Conservation (phyloP, 2,888 invertebrate genomes). For the Lithophane leautieri region DNA sequence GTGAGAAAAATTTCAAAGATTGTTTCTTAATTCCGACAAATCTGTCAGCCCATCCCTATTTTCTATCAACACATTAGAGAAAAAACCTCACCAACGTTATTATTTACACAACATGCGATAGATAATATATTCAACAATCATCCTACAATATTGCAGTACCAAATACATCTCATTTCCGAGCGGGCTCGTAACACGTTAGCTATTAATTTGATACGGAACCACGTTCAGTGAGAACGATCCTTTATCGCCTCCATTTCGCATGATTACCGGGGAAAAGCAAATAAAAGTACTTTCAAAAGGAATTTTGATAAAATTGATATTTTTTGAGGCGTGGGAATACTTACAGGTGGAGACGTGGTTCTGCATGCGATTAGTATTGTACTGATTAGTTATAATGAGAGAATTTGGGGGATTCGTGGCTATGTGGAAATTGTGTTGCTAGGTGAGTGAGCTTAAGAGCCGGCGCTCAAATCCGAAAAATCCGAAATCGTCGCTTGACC, state of each 20-base stretch:
- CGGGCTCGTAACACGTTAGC: slow-evolving; percentile 1
- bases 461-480: too few species aligned
- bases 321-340: slow-evolving; percentile 27
- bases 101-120: slow-evolving; percentile 34
- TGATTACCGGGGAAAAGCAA: slow-evolving; percentile 39
- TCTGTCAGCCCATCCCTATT: neutral
- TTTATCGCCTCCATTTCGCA: slow-evolving; percentile 43
- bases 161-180: slow-evolving; percentile 42
- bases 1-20: neutral
- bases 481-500: too few species aligned
- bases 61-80: neutral
- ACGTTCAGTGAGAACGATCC: slow-evolving; percentile 25
- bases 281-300: slow-evolving; percentile 45
- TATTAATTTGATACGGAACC: slow-evolving; percentile 41
- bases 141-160: slow-evolving; percentile 6
- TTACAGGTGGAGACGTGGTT: slow-evolving; percentile 11
- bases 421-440: neutral
- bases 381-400: slow-evolving; percentile 1
- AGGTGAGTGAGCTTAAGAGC: too few species aligned
- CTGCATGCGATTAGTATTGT: slow-evolving; percentile 9
- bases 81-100: neutral
- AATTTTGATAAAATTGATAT: slow-evolving; percentile 27
- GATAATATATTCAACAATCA: slow-evolving; percentile 36
- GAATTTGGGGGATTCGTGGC: neutral
- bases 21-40: slow-evolving; percentile 5